phyloP scores from a whole-genome alignment of 1,140 invertebrate genomes.

The Rhopalosiphum padi region DNA sequence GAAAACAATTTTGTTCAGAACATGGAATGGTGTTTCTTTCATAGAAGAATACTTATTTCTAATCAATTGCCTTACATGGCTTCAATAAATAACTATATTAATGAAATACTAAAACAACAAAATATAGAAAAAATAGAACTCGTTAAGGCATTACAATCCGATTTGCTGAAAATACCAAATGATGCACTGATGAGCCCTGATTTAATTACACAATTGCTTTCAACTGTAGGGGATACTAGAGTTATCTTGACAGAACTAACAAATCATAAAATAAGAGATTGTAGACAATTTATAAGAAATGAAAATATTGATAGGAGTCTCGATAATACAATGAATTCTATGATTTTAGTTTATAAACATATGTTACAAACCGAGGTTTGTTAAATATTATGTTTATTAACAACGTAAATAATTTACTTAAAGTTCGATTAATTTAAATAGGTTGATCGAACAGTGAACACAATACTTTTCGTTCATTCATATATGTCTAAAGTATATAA shows the following conservation, averaged over 20 bases:
- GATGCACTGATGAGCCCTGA: not conserved
- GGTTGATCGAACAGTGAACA: slow-evolving; percentile 29
- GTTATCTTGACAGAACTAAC: not conserved
- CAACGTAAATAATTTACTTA: not conserved
- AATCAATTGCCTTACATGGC: not conserved
- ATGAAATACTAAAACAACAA: not conserved
- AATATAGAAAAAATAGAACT: slow-evolving; percentile 17
- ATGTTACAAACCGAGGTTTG: slow-evolving; percentile 39
- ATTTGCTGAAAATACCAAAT: not conserved
- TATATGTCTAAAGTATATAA: slow-evolving; percentile 46
- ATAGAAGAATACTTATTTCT: slow-evolving; percentile 30
- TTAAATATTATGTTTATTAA: not conserved
- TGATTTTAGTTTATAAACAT: not conserved
- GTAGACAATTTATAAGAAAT: not conserved
- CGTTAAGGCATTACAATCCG: not conserved
- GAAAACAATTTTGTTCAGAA: not conserved
- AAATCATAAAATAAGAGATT: slow-evolving; percentile 30
- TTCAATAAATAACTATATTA: not conserved
- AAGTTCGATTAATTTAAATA: not conserved
- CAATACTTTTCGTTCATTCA: slow-evolving; percentile 28
- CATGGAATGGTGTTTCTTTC: slow-evolving; percentile 28
- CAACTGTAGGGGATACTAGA: not conserved
- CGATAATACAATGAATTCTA: not conserved
- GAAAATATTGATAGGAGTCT: not conserved
- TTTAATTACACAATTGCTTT: not conserved